A percentile compares a stretch with the other conserved stretches of the same genome.
Evolutionary conservation across 2,888 invertebrate species (phyloP).

Genomic region (Microctonus hyperodae): DNA sequence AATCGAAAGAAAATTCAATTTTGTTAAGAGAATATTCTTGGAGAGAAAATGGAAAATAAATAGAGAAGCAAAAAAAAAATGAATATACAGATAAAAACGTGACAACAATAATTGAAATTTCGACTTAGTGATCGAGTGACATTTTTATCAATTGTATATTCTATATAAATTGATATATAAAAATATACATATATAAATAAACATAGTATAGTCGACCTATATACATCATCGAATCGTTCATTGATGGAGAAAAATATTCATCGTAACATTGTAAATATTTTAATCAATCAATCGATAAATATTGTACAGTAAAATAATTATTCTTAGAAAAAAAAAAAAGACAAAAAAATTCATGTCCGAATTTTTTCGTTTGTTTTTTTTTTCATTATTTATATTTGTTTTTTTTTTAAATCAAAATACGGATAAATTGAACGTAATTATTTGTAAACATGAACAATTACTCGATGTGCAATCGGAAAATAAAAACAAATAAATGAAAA

Average conservation of each 20-base stretch:
- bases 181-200: not conserved
- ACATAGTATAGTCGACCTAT: not conserved
- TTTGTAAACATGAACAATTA: slow-evolving; percentile 1
- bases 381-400: not conserved
- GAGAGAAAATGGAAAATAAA: too few relatives aligned
- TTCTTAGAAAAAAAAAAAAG: not conserved
- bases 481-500: not conserved
- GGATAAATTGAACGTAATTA: not conserved
- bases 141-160: slow-evolving; percentile 23
- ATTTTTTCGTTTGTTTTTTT: too few relatives aligned
- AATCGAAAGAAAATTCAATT: slow-evolving; percentile 19
- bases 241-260: not conserved
- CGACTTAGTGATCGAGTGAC: not conserved
- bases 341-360: too few relatives aligned
- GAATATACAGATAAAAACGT: slow-evolving; percentile 14
- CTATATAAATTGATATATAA: slow-evolving; percentile 10
- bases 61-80: slow-evolving; percentile 24
- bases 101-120: not conserved
- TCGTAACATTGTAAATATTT: slow-evolving; percentile 23
- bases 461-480: not conserved
- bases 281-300: slow-evolving; percentile 1
- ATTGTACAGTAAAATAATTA: slow-evolving; percentile 10
- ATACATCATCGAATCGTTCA: not conserved
- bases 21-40: slow-evolving; percentile 18
- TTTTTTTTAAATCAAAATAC: not conserved